A percentile compares a stretch with the other conserved stretches of the same genome.
Evolutionary conservation across 2,888 invertebrate genomes (phyloP).

Genomic region (Loripinus fragilis): DNA sequence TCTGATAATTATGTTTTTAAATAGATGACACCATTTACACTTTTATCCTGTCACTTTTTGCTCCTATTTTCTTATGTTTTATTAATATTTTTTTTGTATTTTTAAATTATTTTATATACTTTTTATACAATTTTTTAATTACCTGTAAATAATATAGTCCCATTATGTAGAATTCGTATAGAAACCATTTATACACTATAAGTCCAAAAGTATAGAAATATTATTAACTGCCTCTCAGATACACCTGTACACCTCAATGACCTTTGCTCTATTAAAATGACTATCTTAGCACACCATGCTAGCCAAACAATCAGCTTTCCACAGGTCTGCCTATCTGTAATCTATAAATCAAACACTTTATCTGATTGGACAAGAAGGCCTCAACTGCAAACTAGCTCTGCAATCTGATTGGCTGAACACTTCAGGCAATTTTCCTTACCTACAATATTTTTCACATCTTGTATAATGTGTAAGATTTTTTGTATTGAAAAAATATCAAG

Average conservation of each 20-base stretch:
- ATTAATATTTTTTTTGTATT: too few relatives aligned
- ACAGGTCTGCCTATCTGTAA: constrained; percentile 13
- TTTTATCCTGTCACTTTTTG: too few relatives aligned
- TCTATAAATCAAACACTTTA: constrained; percentile 19
- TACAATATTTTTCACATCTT: constrained; percentile 32
- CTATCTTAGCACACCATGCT: constrained; percentile 31
- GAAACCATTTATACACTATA: constrained; percentile 10
- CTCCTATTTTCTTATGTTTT: too few relatives aligned
- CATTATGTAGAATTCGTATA: constrained; percentile 12
- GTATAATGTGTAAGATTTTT: constrained; percentile 27
- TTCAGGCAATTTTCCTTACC: constrained; percentile 23
- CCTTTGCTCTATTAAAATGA: constrained; percentile 3
- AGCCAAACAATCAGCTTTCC: constrained; percentile 36
- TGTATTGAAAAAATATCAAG: constrained; percentile 3
- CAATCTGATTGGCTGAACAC: constrained; percentile 42
- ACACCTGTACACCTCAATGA: neutral
- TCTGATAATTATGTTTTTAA: too few relatives aligned
- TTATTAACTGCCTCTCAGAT: neutral
- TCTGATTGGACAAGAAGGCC: constrained; percentile 43
- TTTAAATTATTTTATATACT: too few relatives aligned
- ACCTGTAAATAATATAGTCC: constrained; percentile 18
- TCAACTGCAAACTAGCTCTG: constrained; percentile 29
- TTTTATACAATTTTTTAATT: too few relatives aligned
- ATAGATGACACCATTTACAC: too few relatives aligned
- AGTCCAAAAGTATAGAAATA: neutral